Evolutionary conservation across 1,140 invertebrate species (phyloP).

Genomic region (Drosophila varians): DNA sequence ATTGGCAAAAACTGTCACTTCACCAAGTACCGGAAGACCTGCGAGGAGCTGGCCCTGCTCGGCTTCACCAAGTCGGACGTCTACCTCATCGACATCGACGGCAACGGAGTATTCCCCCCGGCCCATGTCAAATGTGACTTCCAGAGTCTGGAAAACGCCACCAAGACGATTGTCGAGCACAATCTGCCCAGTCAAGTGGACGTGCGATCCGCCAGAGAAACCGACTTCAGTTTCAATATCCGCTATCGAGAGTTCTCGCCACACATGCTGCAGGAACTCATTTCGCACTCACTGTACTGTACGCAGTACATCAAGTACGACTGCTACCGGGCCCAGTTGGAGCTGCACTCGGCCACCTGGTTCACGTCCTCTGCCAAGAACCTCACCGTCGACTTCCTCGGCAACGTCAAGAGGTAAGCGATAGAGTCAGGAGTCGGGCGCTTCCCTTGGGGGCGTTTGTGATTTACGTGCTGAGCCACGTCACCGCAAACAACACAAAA

Average conservation of each 20-base stretch:
- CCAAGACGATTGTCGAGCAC: constrained; percentile 95
- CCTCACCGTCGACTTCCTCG: constrained; percentile 92
- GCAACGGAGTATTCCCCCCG: constrained; percentile 94
- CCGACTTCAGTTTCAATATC: constrained; percentile 92
- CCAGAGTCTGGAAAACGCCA: constrained; percentile 92
- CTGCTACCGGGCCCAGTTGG: constrained; percentile 93
- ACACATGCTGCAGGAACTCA: constrained; percentile 95
- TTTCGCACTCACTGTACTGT: constrained; percentile 94
- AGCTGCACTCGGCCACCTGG: constrained; percentile 95
- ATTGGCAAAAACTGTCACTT: constrained; percentile 97
- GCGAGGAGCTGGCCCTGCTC: constrained; percentile 94
- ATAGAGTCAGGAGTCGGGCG: neutral
- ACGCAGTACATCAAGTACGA: constrained; percentile 96
- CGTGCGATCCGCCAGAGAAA: constrained; percentile 89
- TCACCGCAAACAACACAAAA: constrained; percentile 49
- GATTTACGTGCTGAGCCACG: constrained; percentile 55
- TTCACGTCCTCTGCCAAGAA: constrained; percentile 91
- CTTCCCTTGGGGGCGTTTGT: constrained; percentile 45
- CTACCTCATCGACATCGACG: constrained; percentile 96
- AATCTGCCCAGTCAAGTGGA: constrained; percentile 95
- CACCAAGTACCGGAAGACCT: constrained; percentile 94
- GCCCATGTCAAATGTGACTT: constrained; percentile 96
- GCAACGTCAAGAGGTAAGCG: constrained; percentile 91
- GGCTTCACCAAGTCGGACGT: constrained; percentile 94
- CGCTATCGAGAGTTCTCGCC: constrained; percentile 94